Conservation (phyloP, 1,140 invertebrate species). For the Lineus longissimus region DNA sequence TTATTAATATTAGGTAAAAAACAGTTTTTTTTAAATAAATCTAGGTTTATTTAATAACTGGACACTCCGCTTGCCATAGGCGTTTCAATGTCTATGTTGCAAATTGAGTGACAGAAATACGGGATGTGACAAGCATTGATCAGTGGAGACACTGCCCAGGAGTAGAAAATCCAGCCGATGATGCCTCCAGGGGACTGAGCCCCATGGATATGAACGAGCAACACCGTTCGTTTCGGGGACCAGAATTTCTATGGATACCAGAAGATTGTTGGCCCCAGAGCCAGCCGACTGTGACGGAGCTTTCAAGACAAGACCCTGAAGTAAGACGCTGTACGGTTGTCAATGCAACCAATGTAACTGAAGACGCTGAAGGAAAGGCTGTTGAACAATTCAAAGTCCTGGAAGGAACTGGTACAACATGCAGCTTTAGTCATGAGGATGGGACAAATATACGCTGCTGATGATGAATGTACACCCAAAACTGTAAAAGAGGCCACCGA, state of each 20-base stretch:
- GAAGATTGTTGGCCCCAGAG: neutral
- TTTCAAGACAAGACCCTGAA: neutral
- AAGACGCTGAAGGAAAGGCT: too few relatives aligned
- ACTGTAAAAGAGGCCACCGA: neutral
- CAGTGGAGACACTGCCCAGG: neutral
- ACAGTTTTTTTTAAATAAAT: too few relatives aligned
- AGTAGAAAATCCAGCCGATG: neutral
- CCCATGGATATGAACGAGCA: too few relatives aligned
- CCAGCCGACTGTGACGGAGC: neutral
- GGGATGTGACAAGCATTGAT: neutral
- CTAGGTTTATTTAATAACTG: too few relatives aligned
- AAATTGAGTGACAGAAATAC: constrained; percentile 6
- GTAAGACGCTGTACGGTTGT: neutral
- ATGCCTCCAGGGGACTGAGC: neutral
- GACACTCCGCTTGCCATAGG: too few relatives aligned
- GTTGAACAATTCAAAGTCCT: too few relatives aligned
- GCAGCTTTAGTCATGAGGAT: neutral
- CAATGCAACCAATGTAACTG: neutral
- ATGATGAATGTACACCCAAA: neutral
- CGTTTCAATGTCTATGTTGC: constrained; percentile 3
- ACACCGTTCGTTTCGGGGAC: too few relatives aligned
- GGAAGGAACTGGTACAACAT: too few relatives aligned
- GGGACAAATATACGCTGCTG: neutral
- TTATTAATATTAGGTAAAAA: too few relatives aligned
- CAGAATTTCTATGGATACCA: too few relatives aligned